These are phyloP conservation scores for Penaeus vannamei DNA, from an alignment of 1,140 invertebrate genomes.

Conservation along the genomic window DNA sequence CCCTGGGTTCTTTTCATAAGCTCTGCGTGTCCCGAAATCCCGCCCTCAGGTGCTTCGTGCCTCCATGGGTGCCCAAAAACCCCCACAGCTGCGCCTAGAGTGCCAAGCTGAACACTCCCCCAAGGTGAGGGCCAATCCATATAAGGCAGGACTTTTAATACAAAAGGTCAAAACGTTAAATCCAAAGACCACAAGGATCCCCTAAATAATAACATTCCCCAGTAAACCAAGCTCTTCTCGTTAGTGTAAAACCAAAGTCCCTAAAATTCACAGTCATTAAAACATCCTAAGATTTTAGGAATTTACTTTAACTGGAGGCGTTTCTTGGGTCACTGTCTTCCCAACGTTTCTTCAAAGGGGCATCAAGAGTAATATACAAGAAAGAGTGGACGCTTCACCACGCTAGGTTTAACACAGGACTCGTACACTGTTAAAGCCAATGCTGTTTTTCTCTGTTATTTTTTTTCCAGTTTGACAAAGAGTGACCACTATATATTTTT, in stretches of 20 bases:
- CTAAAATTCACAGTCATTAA: conserved; percentile 4
- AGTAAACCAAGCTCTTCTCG: conserved; percentile 43
- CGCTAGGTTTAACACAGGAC: no score
- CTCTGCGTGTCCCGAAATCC: not conserved
- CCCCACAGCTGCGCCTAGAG: conserved; percentile 33
- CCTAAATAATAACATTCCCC: conserved; percentile 41
- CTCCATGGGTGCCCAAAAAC: conserved; percentile 30
- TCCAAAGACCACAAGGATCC: conserved; percentile 36
- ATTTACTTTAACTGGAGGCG: no score
- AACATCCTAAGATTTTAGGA: no score
- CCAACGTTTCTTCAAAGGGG: no score
- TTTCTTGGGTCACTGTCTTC: no score
- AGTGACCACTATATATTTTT: no score
- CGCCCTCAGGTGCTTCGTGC: not conserved
- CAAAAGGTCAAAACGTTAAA: conserved; percentile 45
- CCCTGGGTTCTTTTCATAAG: not conserved
- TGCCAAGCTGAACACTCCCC: conserved; percentile 45
- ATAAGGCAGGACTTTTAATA: conserved; percentile 60
- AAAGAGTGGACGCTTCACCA: no score
- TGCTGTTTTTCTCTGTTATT: no score
- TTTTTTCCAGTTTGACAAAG: no score
- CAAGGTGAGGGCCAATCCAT: conserved; percentile 34
- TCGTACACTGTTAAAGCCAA: no score
- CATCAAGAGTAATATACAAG: no score
- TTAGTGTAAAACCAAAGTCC: conserved; percentile 19